Base-by-base conservation (phyloP, 2,113 vertebrate genomes). In the Macaca mulatta region DNA sequence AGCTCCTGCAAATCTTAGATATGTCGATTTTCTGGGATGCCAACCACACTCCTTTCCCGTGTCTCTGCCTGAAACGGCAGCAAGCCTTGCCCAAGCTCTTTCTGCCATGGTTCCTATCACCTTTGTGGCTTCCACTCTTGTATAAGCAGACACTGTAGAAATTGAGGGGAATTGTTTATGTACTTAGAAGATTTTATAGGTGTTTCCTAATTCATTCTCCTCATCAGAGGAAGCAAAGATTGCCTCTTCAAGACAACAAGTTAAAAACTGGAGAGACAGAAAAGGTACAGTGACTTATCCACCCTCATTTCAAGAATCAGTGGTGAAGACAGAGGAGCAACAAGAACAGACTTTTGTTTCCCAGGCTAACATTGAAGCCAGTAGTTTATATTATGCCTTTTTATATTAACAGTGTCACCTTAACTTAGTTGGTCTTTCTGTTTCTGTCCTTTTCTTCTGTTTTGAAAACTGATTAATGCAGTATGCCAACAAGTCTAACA, bases 141-240 rank as follows among this genome's bases (percentile, higher is more conserved):
- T 38, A 38, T 38, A 38, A 38, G 38, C 38, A 38, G 38, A 38
- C 38, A 38, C 38, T 38, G 38, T 84, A 79, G 27, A 75, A 61
- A 69, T 14, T 18, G 23, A 83, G 30, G 75, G 30, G 7, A 52
- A 72, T 50, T 86, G 57, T 55, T 38, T 52, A 22, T 38, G 69
- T 52, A 43, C 72, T 91, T 79, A 43, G 4, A 30, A 43, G 25
- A 8, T 35, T 38, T 22, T 45, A 12, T 27, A 25, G 14, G 6
- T 89, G 17, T 91, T 93, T 93, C 77, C 90, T 81, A 70, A 89
- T n/a, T 80, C 69, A 55, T 81, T 72, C 43, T 48, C 61, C 45
- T 69, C 18, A 52, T 64, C 18, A 57, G 18, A 80, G 40, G 90
- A 81, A 93, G 25, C 40, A 94, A 74, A 9, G 35, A 78, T 45